Conservation (phyloP, 2,113 vertebrate genomes). For the Chionodraco myersi region DNA sequence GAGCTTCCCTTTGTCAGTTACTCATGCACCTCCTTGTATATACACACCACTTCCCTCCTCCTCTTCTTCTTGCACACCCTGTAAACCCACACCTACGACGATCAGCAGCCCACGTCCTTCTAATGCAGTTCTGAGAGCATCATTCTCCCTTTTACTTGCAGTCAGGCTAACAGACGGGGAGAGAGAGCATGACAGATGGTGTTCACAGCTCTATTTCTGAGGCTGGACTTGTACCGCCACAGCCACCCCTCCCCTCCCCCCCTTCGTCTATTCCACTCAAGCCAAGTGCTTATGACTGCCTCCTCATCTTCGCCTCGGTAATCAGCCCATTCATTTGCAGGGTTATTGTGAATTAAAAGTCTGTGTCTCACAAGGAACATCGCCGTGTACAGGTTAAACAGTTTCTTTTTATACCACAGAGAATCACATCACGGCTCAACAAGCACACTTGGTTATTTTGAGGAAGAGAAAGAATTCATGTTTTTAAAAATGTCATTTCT, state of each 20-base stretch:
- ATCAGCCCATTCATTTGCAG: slow-evolving; percentile 82
- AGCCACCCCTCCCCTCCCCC: slow-evolving; percentile 51
- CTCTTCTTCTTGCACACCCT: slow-evolving; percentile 66
- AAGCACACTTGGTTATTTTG: background rate
- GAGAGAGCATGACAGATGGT: slow-evolving; percentile 88
- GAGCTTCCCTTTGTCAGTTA: slow-evolving; percentile 85
- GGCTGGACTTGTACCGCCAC: slow-evolving; percentile 86
- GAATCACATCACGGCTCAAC: slow-evolving; percentile 15
- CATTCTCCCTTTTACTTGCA: slow-evolving; percentile 81
- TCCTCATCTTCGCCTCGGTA: slow-evolving; percentile 77
- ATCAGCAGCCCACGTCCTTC: slow-evolving; percentile 82
- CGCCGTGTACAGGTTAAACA: slow-evolving; percentile 67
- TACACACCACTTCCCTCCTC: slow-evolving; percentile 62
- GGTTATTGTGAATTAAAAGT: slow-evolving; percentile 82
- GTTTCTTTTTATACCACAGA: slow-evolving; percentile 10
- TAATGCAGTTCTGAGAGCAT: slow-evolving; percentile 79
- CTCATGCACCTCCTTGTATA: slow-evolving; percentile 81
- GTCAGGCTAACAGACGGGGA: slow-evolving; percentile 85
- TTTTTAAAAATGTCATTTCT: background rate
- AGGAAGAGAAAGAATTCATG: slow-evolving; percentile 20
- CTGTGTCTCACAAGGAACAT: slow-evolving; percentile 60
- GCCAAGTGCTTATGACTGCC: slow-evolving; percentile 81
- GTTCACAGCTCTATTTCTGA: slow-evolving; percentile 90
- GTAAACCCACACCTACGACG: slow-evolving; percentile 84
- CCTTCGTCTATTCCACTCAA: slow-evolving; percentile 77